Evolutionary conservation across 2,797 vertebrate genomes (phyloP).

Genomic region (Pseudopleuronectes americanus): DNA sequence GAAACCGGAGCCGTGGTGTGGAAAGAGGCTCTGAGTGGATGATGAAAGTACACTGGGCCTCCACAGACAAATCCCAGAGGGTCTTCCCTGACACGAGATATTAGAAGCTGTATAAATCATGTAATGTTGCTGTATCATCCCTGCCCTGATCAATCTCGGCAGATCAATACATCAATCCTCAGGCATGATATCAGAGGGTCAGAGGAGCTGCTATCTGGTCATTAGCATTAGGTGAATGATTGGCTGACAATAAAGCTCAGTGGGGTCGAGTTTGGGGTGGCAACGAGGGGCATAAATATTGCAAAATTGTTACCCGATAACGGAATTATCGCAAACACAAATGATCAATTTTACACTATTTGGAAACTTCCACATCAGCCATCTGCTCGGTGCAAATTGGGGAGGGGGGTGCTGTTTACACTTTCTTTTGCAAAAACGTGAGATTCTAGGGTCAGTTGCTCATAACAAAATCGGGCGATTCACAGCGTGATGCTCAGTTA

Average conservation of each 20-base stretch:
- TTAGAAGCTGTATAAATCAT: slow-evolving; percentile 84
- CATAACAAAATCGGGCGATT: slow-evolving; percentile 52
- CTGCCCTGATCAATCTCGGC: slow-evolving; percentile 78
- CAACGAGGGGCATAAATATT: slow-evolving; percentile 60
- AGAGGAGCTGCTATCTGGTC: slow-evolving; percentile 64
- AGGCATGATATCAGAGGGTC: slow-evolving; percentile 76
- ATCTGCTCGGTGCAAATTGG: slow-evolving; percentile 46
- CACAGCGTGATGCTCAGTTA: slow-evolving; percentile 47
- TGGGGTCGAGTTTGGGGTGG: slow-evolving; percentile 34
- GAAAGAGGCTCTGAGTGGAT: slow-evolving; percentile 58
- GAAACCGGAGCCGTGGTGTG: slow-evolving; percentile 53
- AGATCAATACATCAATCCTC: slow-evolving; percentile 83
- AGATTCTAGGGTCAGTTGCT: slow-evolving; percentile 47
- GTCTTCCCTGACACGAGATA: slow-evolving; percentile 70
- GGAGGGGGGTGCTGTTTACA: slow-evolving; percentile 33
- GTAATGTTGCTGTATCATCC: slow-evolving; percentile 83
- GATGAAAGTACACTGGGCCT: slow-evolving; percentile 66
- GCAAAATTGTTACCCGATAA: slow-evolving; percentile 59
- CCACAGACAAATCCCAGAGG: slow-evolving; percentile 55
- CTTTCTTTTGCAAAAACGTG: slow-evolving; percentile 30
- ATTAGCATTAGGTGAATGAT: slow-evolving; percentile 82
- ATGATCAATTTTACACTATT: slow-evolving; percentile 56
- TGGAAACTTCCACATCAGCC: slow-evolving; percentile 40
- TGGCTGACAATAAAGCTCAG: slow-evolving; percentile 61
- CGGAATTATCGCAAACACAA: slow-evolving; percentile 52